Percentiles rank a stretch among this genome's conserved stretches.
Conservation (phyloP, 2,797 vertebrate genomes). For the Gobio occitaniae region DNA sequence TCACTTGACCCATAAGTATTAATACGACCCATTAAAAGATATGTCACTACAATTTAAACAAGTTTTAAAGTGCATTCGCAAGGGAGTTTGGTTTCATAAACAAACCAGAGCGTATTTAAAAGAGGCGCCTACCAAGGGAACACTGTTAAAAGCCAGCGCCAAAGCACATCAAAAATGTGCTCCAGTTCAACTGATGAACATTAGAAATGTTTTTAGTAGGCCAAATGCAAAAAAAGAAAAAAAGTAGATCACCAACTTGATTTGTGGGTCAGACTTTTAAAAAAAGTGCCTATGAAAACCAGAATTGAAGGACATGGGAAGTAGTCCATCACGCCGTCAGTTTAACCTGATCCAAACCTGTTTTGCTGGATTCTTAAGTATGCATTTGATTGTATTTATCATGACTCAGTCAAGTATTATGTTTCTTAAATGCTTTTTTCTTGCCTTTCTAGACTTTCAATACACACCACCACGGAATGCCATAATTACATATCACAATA, state of each 20-base stretch:
- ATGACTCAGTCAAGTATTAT: neutral
- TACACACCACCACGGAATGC: no score
- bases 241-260: constrained; percentile 70
- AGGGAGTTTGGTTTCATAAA: constrained; percentile 23
- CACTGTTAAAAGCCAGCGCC: constrained; percentile 53
- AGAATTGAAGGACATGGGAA: constrained; percentile 34
- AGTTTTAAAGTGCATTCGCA: neutral
- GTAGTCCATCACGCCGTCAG: neutral
- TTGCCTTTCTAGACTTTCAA: neutral
- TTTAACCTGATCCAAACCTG: constrained; percentile 17
- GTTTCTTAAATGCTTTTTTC: neutral
- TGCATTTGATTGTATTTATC: neutral
- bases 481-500: neutral
- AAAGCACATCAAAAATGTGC: constrained; percentile 54
- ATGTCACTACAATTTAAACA: neutral
- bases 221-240: constrained; percentile 58
- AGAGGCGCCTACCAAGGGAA: constrained; percentile 39
- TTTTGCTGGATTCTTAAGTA: neutral
- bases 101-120: constrained; percentile 34
- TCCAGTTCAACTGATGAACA: constrained; percentile 63
- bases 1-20: neutral
- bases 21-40: neutral
- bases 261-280: constrained; percentile 61
- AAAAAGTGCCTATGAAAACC: constrained; percentile 53
- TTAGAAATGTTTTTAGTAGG: constrained; percentile 65